Percentiles rank a stretch among this genome's conserved stretches.
Evolutionary conservation across 2,888 invertebrate genomes (phyloP).

Genomic region (Poecilobothrus nobilitatus): DNA sequence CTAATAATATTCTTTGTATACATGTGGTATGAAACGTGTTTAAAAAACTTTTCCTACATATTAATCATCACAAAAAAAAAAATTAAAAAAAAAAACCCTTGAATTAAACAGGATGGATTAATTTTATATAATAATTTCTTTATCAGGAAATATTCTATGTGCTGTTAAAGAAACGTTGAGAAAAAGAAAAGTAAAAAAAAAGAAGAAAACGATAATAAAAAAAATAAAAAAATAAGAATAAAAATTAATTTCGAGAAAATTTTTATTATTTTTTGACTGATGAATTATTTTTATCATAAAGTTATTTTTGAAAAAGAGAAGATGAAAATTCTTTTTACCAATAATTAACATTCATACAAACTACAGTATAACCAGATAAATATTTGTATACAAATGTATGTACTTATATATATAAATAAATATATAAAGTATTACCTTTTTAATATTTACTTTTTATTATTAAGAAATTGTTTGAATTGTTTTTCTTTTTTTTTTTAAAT

Average conservation of each 20-base stretch:
- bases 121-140: background rate
- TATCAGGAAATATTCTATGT: background rate
- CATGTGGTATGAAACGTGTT: background rate
- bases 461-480: too few species aligned
- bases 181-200: background rate
- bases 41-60: background rate
- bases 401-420: too few species aligned
- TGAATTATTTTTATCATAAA: background rate
- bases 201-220: background rate
- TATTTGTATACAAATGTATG: too few species aligned
- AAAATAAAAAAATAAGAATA: background rate
- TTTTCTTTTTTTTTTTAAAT: too few species aligned
- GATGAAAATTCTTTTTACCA: background rate
- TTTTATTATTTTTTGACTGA: background rate
- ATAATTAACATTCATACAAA: too few species aligned
- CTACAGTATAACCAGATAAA: too few species aligned
- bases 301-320: too few species aligned
- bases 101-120: background rate
- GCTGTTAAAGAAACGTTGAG: background rate
- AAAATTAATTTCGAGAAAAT: background rate
- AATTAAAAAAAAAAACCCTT: too few species aligned
- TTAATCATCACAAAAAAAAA: background rate
- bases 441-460: too few species aligned
- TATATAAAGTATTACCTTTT: too few species aligned
- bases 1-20: background rate